Percentiles rank a stretch among this genome's conserved stretches.
Evolutionary conservation across 2,797 vertebrate species (phyloP).

Genomic region (Galago senegalensis): DNA sequence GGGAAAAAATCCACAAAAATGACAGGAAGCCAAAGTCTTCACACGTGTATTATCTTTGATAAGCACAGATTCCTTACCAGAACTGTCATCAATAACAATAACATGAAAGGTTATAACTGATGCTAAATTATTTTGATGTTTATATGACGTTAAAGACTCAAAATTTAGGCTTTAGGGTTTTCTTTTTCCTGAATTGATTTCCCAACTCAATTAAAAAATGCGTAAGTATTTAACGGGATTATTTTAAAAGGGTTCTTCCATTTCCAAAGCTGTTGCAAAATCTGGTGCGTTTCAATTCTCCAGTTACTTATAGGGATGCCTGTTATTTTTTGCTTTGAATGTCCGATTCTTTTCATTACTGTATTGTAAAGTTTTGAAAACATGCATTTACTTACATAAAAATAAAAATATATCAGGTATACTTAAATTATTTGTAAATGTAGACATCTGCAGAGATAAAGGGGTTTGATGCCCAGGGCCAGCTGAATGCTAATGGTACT

Average conservation of each 20-base stretch:
- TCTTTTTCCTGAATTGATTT: neutral
- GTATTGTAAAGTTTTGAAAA: neutral
- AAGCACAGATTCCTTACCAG: neutral
- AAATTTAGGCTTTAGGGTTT: neutral
- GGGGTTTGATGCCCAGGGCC: neutral
- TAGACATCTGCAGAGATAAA: neutral
- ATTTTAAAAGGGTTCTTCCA: neutral
- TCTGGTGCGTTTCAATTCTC: no score
- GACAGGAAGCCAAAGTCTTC: neutral
- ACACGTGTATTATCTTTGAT: neutral
- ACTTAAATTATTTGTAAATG: neutral
- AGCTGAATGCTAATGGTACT: fast-evolving
- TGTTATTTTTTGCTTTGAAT: neutral
- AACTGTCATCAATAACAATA: neutral
- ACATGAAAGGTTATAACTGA: neutral
- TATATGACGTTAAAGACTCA: conserved; percentile 17
- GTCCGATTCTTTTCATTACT: neutral
- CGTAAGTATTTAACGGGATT: neutral
- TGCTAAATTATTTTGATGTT: neutral
- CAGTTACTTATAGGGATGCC: neutral
- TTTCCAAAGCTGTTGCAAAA: neutral
- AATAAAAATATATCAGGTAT: neutral
- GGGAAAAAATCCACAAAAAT: neutral
- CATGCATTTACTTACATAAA: neutral
- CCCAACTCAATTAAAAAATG: neutral